Evolutionary conservation across 2,888 invertebrate genomes (phyloP).

Genomic region (Hirtodrosophila alboralis): DNA sequence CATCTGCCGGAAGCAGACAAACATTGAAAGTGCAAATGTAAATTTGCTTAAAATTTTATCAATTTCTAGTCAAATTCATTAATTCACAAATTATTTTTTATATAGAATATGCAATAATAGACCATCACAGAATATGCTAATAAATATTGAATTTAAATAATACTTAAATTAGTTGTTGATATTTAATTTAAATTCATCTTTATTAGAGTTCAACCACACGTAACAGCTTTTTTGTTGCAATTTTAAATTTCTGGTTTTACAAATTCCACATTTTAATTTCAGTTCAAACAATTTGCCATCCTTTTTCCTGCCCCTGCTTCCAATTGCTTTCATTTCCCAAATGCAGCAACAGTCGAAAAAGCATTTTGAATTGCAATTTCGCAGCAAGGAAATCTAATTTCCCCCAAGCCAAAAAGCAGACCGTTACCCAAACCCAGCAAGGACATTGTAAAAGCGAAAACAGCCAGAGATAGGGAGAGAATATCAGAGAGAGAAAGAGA

Average conservation of each 20-base stretch:
- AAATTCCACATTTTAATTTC: slow-evolving; percentile 33
- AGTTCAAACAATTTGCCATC: slow-evolving; percentile 28
- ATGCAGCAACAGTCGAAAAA: slow-evolving; percentile 36
- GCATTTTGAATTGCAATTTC: slow-evolving; percentile 68
- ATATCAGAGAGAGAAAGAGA: not conserved
- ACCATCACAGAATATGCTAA: too few species aligned
- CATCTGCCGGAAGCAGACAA: too few species aligned
- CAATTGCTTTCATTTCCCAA: slow-evolving; percentile 11
- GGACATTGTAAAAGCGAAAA: slow-evolving; percentile 11
- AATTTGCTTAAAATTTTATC: too few species aligned
- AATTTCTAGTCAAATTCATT: too few species aligned
- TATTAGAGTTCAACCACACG: not conserved
- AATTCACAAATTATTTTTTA: too few species aligned
- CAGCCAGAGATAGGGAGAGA: not conserved
- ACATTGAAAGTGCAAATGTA: too few species aligned
- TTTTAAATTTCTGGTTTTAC: slow-evolving; percentile 2
- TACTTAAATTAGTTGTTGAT: too few species aligned
- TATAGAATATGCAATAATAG: too few species aligned
- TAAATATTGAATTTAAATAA: too few species aligned
- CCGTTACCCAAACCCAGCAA: slow-evolving; percentile 19
- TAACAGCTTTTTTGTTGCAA: slow-evolving; percentile 2
- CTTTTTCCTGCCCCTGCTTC: slow-evolving; percentile 3
- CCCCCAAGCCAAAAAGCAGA: slow-evolving; percentile 53
- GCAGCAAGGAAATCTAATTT: slow-evolving; percentile 66
- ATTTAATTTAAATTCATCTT: too few species aligned